These are phyloP conservation scores for Gavialis gangeticus DNA, from an alignment of 2,113 vertebrate genomes.

Conservation along the genomic window DNA sequence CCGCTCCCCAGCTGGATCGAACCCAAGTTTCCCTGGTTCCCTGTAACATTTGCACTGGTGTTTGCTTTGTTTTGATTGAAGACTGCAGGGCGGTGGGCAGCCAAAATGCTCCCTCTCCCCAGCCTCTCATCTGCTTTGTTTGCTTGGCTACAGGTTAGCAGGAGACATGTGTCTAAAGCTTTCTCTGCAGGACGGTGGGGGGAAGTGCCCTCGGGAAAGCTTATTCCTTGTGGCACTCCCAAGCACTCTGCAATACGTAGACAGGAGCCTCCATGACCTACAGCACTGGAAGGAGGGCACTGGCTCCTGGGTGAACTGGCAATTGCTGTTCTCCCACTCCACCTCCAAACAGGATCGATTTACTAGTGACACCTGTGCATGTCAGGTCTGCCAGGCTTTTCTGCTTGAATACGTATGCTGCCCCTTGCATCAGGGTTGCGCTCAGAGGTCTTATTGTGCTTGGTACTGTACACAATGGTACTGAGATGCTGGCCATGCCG, in stretches of 20 bases:
- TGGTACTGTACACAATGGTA: neutral
- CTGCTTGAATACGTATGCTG: neutral
- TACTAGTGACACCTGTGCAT: neutral
- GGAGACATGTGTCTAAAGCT: neutral
- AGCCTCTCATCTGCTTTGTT: neutral
- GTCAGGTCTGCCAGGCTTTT: neutral
- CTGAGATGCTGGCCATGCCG: neutral
- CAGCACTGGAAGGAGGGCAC: neutral
- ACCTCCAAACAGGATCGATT: neutral
- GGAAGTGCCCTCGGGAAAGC: neutral
- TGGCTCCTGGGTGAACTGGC: neutral
- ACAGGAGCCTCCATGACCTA: neutral
- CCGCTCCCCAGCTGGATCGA: rapidly evolving
- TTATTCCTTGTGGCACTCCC: neutral
- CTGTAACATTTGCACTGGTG: rapidly evolving
- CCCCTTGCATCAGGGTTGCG: too few relatives aligned
- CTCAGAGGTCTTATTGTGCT: neutral
- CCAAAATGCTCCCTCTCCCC: neutral
- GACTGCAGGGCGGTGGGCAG: neutral
- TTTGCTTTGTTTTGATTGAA: neutral
- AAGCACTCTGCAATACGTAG: neutral
- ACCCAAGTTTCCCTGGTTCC: neutral
- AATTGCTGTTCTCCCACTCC: neutral
- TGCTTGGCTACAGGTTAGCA: neutral
- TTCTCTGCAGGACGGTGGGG: neutral